Base-by-base conservation (phyloP, 1,140 invertebrate species). In the Hormaphis cornu region DNA sequence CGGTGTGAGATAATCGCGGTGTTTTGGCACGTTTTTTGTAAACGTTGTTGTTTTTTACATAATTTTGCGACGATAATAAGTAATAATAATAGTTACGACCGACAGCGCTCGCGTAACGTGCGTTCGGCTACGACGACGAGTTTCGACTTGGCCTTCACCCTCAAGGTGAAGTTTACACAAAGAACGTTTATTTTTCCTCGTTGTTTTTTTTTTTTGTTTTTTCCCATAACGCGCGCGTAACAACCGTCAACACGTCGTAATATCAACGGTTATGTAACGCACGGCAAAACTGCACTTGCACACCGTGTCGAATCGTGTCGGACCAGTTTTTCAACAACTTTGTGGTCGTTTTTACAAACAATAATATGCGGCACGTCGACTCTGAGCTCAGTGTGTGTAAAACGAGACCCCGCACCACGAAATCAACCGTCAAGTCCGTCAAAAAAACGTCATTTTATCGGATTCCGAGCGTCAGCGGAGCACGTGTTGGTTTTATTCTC, bases 101-200 rank as follows among this genome's bases (percentile, higher is more conserved):
- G 37, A 8, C 7, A 8, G 6, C 18, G 42, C 20, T 35, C 16
- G 28, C 22, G 18, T 44, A 42, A 24, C 46, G 44, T 66, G 28
- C 12, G 44, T 35, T 66, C 61, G 33, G 48, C 26, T 63, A 46
- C 26, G 44, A 28, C 37, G 46, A 46, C 42, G 44, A 24, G 37
- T 2, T 28, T 22, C 22, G 2, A 18, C 35, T 44, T 61, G 40
- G 58, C 58, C 58, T 61, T 61, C 58, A 44, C 58, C 58, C 24
- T 61, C 58, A 61, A 61, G 58, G 58, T 61, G 58, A 61, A 61
- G 58, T 61, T 61, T 61, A 61, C 40, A 30, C 12, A 53, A 53
- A 14, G 46, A 18, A 24, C 5, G 20, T 50, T 53, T 42, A n/a
- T 30, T 37, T 28, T 22, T 53, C 14, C 10, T 28, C n/a, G 8